phyloP scores from a whole-genome alignment of 2,797 vertebrate species.

The Melanotaenia nigrans region DNA sequence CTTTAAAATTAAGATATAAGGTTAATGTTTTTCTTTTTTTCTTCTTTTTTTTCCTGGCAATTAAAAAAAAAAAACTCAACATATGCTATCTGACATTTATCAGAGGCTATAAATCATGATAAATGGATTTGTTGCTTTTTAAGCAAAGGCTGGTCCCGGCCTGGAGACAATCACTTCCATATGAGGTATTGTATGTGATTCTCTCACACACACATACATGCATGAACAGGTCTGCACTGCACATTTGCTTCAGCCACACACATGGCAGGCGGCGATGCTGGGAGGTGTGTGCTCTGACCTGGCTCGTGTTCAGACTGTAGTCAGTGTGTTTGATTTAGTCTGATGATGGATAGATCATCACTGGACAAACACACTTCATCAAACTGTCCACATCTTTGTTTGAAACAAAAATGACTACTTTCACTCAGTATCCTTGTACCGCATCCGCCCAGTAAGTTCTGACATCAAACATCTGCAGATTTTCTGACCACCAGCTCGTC shows the following conservation, averaged over 20 bases:
- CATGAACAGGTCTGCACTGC: constrained; percentile 16
- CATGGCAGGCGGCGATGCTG: constrained; percentile 12
- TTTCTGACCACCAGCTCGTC: constrained; percentile 4
- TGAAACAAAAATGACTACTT: constrained; percentile 6
- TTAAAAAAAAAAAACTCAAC: constrained; percentile 48
- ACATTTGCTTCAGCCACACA: constrained; percentile 24
- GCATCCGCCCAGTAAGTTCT: constrained; percentile 11
- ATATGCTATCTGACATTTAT: constrained; percentile 57
- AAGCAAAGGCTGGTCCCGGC: constrained; percentile 53
- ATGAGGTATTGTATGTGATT: constrained; percentile 49
- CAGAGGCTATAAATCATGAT: constrained; percentile 65
- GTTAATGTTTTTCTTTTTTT: not conserved
- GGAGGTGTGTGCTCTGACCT: constrained; percentile 24
- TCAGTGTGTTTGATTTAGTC: constrained; percentile 40
- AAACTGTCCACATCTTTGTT: constrained; percentile 29
- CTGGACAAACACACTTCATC: constrained; percentile 27
- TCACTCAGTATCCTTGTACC: constrained; percentile 25
- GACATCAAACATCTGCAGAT: constrained; percentile 21
- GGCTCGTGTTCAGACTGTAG: constrained; percentile 41
- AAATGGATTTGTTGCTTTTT: constrained; percentile 53
- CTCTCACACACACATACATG: constrained; percentile 28
- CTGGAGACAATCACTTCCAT: constrained; percentile 67
- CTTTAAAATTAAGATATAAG: not conserved
- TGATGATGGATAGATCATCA: constrained; percentile 43
- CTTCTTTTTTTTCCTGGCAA: not conserved